These are phyloP conservation scores for Aplidium turbinatum DNA, from an alignment of 23 tunicate genomes.

Conservation along the genomic window DNA sequence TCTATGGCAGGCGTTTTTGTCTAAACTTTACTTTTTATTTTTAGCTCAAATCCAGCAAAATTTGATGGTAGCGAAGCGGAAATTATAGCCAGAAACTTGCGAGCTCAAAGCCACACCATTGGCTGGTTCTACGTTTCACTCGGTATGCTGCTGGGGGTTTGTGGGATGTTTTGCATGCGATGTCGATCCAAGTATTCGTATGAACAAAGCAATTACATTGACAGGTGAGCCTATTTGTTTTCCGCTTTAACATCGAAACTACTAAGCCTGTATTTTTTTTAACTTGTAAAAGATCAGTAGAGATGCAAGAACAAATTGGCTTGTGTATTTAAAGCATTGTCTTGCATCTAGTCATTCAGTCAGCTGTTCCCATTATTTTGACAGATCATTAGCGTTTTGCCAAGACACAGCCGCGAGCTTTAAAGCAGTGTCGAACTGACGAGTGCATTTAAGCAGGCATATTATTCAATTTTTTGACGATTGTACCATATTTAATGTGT, in stretches of 20 bases:
- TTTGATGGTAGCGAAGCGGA: slow-evolving; percentile 66
- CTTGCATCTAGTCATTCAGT: no score
- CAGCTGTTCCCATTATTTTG: no score
- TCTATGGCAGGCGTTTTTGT: neutral
- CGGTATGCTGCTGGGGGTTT: slow-evolving; percentile 59
- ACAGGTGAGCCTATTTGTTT: no score
- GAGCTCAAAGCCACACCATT: slow-evolving; percentile 86
- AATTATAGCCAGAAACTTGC: slow-evolving; percentile 75
- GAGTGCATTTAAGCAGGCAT: no score
- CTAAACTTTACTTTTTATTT: neutral
- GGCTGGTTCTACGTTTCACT: slow-evolving; percentile 80
- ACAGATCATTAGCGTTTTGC: no score
- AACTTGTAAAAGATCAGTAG: no score
- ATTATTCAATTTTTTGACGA: neutral
- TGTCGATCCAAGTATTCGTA: slow-evolving; percentile 82
- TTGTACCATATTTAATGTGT: neutral
- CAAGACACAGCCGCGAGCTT: no score
- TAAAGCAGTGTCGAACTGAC: no score
- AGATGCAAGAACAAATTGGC: no score
- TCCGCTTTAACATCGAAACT: neutral
- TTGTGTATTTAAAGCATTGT: no score
- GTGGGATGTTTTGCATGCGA: slow-evolving; percentile 44
- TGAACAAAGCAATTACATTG: slow-evolving; percentile 88
- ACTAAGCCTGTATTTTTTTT: neutral
- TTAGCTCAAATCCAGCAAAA: slow-evolving; percentile 64